These are phyloP conservation scores for Muscicapa striata DNA, from an alignment of 2,797 vertebrate species.

Conservation along the genomic window DNA sequence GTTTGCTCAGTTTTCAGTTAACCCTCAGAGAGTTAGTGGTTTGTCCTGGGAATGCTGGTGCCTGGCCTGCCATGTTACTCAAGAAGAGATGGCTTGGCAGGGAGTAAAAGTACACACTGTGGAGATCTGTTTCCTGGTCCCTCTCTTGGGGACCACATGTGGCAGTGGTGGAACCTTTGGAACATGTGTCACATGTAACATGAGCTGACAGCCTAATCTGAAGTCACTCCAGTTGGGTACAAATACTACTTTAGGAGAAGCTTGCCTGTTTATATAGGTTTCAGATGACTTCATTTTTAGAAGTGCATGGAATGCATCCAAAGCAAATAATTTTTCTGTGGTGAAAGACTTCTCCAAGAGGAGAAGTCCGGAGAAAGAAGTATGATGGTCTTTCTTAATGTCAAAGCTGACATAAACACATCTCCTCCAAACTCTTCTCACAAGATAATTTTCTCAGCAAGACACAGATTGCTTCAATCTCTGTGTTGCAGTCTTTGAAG, in stretches of 20 bases:
- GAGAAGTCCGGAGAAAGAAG: conserved; percentile 68
- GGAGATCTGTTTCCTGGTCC: not conserved
- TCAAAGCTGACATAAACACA: conserved; percentile 74
- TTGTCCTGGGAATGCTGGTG: not conserved
- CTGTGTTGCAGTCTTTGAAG: conserved; percentile 74
- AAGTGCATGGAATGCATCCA: conserved; percentile 69
- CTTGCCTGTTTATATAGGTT: conserved; percentile 65
- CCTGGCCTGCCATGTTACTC: not conserved
- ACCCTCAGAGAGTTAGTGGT: not conserved
- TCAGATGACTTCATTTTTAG: conserved; percentile 68
- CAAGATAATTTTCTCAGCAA: conserved; percentile 77
- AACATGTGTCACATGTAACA: not conserved
- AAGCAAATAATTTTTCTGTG: conserved; percentile 72
- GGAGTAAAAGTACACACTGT: not conserved
- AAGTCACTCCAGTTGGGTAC: conserved; percentile 43
- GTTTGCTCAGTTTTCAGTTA: not conserved
- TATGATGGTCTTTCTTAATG: conserved; percentile 75
- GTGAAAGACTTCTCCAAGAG: conserved; percentile 66
- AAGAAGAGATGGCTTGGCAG: not conserved
- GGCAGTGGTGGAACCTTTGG: not conserved
- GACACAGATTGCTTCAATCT: conserved; percentile 75
- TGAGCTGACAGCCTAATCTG: conserved; percentile 21
- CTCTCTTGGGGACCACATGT: not conserved
- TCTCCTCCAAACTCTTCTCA: conserved; percentile 52
- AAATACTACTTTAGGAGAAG: conserved; percentile 29